Percentiles rank a stretch among this genome's conserved stretches.
phyloP scores from a whole-genome alignment of 2,113 vertebrate species.

The Ochotona curzoniae region DNA sequence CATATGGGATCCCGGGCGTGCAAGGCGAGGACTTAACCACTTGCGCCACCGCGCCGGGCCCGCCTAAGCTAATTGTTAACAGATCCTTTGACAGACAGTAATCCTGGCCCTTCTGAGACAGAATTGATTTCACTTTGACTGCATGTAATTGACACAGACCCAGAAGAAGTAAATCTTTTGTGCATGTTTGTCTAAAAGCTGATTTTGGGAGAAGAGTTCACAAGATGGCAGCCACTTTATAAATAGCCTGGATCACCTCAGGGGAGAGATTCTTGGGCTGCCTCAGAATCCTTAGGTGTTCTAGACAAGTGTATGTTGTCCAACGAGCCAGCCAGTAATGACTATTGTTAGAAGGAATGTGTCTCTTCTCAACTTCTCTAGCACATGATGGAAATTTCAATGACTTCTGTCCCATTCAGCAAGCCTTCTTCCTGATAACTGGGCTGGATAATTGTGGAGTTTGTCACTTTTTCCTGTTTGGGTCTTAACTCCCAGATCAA shows the following conservation, averaged over 20 bases:
- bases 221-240: background rate
- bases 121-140: conserved; percentile 56
- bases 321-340: background rate
- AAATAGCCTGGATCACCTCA: background rate
- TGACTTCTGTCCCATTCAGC: background rate
- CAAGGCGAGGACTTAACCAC: too few species aligned
- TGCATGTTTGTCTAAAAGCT: conserved; percentile 46
- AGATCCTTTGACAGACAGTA: background rate
- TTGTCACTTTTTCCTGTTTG: conserved; percentile 4
- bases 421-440: background rate
- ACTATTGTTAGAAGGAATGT: conserved; percentile 1
- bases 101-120: conserved; percentile 2
- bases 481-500: conserved; percentile 41
- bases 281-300: background rate
- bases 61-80: background rate
- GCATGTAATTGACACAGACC: conserved; percentile 59
- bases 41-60: too few species aligned
- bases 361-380: background rate
- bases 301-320: background rate
- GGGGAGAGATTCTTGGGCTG: background rate
- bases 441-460: background rate
- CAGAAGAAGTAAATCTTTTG: conserved; percentile 62
- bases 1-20: too few species aligned
- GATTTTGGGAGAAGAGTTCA: conserved; percentile 22
- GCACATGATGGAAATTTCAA: background rate